Conservation (phyloP, 1,140 invertebrate species). For the Drosophila funebris region DNA sequence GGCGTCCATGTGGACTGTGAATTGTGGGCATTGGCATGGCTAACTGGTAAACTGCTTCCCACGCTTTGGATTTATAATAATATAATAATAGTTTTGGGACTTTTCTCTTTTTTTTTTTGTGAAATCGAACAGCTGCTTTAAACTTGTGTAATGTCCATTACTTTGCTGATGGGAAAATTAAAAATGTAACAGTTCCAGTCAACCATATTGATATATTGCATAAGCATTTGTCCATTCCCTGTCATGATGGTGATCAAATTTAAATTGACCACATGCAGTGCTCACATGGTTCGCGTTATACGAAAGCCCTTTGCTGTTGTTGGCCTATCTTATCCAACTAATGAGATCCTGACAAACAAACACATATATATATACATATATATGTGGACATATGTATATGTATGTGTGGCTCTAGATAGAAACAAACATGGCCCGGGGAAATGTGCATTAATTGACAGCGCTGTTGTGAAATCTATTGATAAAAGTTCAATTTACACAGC, state of each 20-base stretch:
- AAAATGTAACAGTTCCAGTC: not conserved
- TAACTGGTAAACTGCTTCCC: conserved; percentile 39
- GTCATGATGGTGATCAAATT: conserved; percentile 24
- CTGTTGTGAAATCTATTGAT: conserved; percentile 47
- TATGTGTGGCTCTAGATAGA: conserved; percentile 11
- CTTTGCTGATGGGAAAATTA: conserved; percentile 1
- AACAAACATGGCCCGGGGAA: not conserved
- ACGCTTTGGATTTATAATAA: conserved; percentile 17
- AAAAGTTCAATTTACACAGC: conserved; percentile 49
- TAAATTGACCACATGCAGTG: conserved; percentile 47
- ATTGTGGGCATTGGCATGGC: conserved; percentile 29
- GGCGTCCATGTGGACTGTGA: conserved; percentile 19
- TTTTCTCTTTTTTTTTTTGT: conserved; percentile 18
- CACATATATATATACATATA: conserved; percentile 11
- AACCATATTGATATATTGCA: conserved; percentile 1
- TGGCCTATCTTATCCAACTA: conserved; percentile 71
- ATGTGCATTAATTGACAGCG: conserved; percentile 47
- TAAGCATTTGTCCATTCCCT: conserved; percentile 7
- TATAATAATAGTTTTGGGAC: not conserved
- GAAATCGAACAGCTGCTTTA: conserved; percentile 35
- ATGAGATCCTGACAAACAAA: conserved; percentile 61
- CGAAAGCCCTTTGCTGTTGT: conserved; percentile 28
- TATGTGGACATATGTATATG: not conserved
- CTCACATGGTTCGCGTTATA: conserved; percentile 45
- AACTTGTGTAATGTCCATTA: not conserved